Percentiles rank a stretch among this genome's conserved stretches.
These are phyloP conservation scores for Acromyrmex charruanus DNA, from an alignment of 1,140 invertebrate genomes.

Conservation along the genomic window DNA sequence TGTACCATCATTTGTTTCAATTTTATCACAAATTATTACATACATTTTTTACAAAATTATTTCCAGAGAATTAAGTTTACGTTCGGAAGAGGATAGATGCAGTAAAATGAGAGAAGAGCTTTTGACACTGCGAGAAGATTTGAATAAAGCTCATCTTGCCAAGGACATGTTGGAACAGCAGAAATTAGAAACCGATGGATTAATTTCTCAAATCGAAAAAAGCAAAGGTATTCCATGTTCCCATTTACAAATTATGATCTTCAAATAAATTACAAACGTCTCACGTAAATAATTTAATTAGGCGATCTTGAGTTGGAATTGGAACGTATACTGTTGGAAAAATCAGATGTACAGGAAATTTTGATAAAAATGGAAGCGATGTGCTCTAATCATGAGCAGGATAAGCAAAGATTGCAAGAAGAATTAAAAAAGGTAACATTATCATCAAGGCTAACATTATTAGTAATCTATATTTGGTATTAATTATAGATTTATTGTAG, in stretches of 20 bases:
- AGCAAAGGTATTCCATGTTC: conserved; percentile 87
- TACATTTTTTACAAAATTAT: conserved; percentile 62
- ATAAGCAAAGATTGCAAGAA: conserved; percentile 91
- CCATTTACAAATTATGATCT: neutral
- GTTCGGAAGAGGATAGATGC: conserved; percentile 92
- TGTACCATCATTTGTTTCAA: conserved; percentile 4
- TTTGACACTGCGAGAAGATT: conserved; percentile 91
- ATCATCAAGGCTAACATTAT: neutral
- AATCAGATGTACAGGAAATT: conserved; percentile 91
- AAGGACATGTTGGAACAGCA: conserved; percentile 93
- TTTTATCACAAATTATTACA: neutral
- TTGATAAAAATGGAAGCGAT: conserved; percentile 90
- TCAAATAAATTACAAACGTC: neutral
- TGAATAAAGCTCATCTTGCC: conserved; percentile 90
- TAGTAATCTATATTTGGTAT: neutral
- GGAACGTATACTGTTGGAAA: conserved; percentile 90
- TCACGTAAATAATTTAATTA: conserved; percentile 81
- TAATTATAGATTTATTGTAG: conserved; percentile 80
- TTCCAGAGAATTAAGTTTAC: conserved; percentile 85
- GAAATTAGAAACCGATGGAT: conserved; percentile 91
- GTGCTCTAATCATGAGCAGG: conserved; percentile 89
- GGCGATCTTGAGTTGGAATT: conserved; percentile 92
- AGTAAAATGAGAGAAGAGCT: conserved; percentile 92
- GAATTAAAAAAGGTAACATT: conserved; percentile 89
- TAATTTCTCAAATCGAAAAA: conserved; percentile 92